Percentiles rank a stretch among this genome's conserved stretches.
These are phyloP conservation scores for Himalopsyche phryganea DNA, from an alignment of 1,140 invertebrate species.

Conservation along the genomic window DNA sequence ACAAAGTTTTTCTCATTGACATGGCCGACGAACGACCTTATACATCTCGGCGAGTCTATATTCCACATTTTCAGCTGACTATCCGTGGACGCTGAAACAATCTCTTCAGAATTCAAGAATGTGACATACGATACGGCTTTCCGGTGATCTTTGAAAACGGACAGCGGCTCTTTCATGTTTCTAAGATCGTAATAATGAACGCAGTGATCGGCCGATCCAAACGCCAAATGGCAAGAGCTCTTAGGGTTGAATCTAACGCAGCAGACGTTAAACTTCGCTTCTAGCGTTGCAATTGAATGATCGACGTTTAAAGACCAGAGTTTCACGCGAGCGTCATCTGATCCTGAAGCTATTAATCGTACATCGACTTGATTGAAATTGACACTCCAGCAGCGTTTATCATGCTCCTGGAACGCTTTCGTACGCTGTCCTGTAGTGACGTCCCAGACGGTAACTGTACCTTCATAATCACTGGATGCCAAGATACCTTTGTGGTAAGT, in stretches of 20 bases:
- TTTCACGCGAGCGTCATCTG: slow-evolving; percentile 93
- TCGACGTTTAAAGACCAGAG: slow-evolving; percentile 88
- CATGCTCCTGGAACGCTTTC: slow-evolving; percentile 83
- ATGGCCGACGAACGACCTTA: slow-evolving; percentile 89
- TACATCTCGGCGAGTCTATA: slow-evolving; percentile 72
- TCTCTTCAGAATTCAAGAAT: slow-evolving; percentile 84
- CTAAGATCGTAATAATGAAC: slow-evolving; percentile 95
- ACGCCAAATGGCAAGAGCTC: slow-evolving; percentile 82
- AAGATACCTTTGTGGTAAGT: slow-evolving; percentile 86
- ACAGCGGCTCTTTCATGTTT: slow-evolving; percentile 77
- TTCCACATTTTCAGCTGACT: slow-evolving; percentile 93
- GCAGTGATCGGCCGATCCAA: slow-evolving; percentile 94
- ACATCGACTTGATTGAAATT: slow-evolving; percentile 94
- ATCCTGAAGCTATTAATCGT: slow-evolving; percentile 86
- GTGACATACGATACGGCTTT: slow-evolving; percentile 97
- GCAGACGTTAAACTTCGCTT: slow-evolving; percentile 93
- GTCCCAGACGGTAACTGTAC: slow-evolving; percentile 92
- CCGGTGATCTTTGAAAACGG: slow-evolving; percentile 86
- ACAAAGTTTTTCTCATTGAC: slow-evolving; percentile 98
- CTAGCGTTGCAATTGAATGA: slow-evolving; percentile 81
- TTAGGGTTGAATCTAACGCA: slow-evolving; percentile 95
- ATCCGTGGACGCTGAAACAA: slow-evolving; percentile 94
- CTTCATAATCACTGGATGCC: slow-evolving; percentile 94
- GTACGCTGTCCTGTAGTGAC: slow-evolving; percentile 73
- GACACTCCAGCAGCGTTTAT: slow-evolving; percentile 95